Evolutionary conservation across 2,797 vertebrate genomes (phyloP).

Genomic region (Syndactyla subalaris): DNA sequence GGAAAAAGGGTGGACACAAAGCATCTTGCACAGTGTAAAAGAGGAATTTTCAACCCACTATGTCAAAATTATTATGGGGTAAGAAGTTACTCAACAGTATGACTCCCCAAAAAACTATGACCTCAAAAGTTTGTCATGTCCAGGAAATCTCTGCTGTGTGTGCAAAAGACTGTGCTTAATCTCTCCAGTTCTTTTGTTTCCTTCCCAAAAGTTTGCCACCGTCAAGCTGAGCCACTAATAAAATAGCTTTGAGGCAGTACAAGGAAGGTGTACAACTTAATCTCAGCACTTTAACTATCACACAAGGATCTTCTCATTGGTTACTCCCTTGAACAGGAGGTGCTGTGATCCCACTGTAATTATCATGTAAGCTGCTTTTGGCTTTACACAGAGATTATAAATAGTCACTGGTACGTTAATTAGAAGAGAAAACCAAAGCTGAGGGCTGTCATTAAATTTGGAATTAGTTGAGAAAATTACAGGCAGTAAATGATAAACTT

Average conservation of each 20-base stretch:
- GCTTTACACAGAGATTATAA: neutral
- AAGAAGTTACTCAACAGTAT: neutral
- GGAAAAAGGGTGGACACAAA: neutral
- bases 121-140: neutral
- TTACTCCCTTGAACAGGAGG: neutral
- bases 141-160: neutral
- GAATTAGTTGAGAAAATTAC: slow-evolving; percentile 37
- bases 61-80: neutral
- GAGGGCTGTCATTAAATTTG: slow-evolving; percentile 20
- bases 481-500: neutral
- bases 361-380: slow-evolving; percentile 10
- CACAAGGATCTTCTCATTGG: neutral
- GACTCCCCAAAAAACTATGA: neutral
- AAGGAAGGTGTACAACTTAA: neutral
- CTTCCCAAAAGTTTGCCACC: neutral
- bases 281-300: neutral
- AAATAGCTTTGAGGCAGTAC: neutral
- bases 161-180: neutral
- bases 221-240: neutral
- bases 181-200: neutral
- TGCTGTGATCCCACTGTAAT: neutral
- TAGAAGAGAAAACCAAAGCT: slow-evolving; percentile 11
- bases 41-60: neutral
- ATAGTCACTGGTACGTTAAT: neutral
- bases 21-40: neutral